phyloP scores from a whole-genome alignment of 2,797 vertebrate species.

The Malurus leucopterus region DNA sequence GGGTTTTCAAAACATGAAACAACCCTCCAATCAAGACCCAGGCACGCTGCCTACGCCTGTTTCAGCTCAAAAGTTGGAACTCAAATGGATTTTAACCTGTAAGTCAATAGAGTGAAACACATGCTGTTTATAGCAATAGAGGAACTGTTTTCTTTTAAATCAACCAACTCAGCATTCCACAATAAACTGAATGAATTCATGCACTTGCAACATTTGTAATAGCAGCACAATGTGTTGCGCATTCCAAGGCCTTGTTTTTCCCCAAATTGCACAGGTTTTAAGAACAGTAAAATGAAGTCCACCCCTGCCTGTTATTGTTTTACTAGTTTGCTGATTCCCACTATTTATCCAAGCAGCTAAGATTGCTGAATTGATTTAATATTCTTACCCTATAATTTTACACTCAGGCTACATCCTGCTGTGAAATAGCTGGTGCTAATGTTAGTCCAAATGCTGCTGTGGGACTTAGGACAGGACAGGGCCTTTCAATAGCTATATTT shows the following conservation, averaged over 20 bases:
- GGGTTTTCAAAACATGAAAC: background rate
- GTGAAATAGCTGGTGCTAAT: conserved; percentile 46
- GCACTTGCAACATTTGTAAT: background rate
- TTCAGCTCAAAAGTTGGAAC: background rate
- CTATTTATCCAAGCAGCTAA: conserved; percentile 14
- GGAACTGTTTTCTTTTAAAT: background rate
- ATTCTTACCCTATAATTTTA: conserved; percentile 42
- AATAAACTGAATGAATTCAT: background rate
- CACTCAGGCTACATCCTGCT: conserved; percentile 31
- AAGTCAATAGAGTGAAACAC: background rate
- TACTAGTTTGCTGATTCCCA: background rate
- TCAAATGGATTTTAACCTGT: background rate
- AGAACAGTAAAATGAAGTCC: background rate
- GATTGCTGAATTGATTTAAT: conserved; percentile 38
- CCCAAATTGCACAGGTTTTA: background rate
- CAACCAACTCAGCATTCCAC: background rate
- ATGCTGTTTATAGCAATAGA: background rate
- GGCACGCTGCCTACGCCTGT: background rate
- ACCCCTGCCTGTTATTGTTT: background rate
- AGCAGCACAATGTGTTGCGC: background rate
- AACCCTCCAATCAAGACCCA: background rate
- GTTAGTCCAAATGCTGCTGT: conserved; percentile 31
- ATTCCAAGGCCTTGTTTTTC: background rate
- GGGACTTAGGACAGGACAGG: conserved; percentile 22
- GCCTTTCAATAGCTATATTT: conserved; percentile 49